Conservation (phyloP, 2,797 vertebrate genomes). For the Borostomias antarcticus region DNA sequence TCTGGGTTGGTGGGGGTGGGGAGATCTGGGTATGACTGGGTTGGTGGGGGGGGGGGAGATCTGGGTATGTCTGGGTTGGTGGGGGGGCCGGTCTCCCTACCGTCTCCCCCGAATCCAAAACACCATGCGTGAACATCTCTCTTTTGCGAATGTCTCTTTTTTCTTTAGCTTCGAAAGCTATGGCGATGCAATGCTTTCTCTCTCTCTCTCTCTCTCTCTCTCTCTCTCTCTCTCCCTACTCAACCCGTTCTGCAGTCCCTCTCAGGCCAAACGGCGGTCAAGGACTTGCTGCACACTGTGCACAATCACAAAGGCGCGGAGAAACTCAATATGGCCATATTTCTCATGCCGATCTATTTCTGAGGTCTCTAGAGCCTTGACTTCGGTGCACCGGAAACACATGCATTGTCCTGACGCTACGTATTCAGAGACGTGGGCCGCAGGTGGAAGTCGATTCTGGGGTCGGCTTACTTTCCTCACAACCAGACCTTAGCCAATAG, state of each 20-base stretch:
- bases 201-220: too few species aligned
- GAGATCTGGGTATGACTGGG: slow-evolving; percentile 69
- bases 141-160: too few species aligned
- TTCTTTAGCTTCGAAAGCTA: background rate
- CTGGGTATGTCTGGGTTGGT: slow-evolving; percentile 69
- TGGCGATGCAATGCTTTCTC: background rate
- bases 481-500: too few species aligned
- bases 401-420: background rate
- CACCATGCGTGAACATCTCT: too few species aligned
- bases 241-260: background rate
- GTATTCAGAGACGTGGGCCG: background rate
- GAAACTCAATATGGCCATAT: slow-evolving; percentile 11
- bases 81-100: too few species aligned
- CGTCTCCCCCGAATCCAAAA: too few species aligned
- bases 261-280: background rate
- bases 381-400: background rate
- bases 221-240: too few species aligned
- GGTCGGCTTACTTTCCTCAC: too few species aligned
- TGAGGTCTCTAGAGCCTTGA: background rate
- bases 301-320: background rate
- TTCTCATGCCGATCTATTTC: slow-evolving; percentile 15
- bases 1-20: background rate
- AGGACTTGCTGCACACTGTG: background rate
- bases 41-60: background rate
- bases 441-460: background rate